phyloP scores from a whole-genome alignment of 1,140 invertebrate genomes.

The Hycleus cichorii region DNA sequence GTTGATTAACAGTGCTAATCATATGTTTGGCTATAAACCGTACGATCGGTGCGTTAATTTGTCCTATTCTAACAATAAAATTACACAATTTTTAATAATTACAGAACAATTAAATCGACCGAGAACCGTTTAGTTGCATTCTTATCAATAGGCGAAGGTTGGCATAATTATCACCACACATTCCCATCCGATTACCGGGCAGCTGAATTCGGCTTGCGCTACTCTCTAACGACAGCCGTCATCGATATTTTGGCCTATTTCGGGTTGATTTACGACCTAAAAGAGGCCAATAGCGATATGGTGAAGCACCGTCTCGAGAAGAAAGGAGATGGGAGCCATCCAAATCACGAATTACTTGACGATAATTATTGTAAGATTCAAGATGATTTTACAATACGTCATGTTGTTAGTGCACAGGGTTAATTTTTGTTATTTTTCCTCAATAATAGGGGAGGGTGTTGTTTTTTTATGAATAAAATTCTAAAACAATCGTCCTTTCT shows the following conservation, averaged over 20 bases:
- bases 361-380: too few relatives aligned
- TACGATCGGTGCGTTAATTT: conserved; percentile 51
- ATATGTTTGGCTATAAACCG: conserved; percentile 58
- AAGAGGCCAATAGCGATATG: conserved; percentile 44
- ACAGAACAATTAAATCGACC: conserved; percentile 39
- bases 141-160: conserved; percentile 55
- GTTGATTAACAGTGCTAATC: conserved; percentile 78
- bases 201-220: conserved; percentile 48
- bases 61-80: background rate
- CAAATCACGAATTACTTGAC: too few relatives aligned
- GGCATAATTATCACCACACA: conserved; percentile 77
- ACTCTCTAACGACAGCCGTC: conserved; percentile 44
- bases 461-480: too few relatives aligned
- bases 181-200: conserved; percentile 68
- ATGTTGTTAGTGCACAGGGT: too few relatives aligned
- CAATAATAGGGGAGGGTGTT: too few relatives aligned
- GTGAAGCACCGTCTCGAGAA: conserved; percentile 46
- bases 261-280: conserved; percentile 59
- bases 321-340: conserved; percentile 53
- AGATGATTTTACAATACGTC: too few relatives aligned
- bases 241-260: conserved; percentile 44
- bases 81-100: conserved; percentile 1
- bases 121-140: conserved; percentile 50
- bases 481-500: too few relatives aligned
- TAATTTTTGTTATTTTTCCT: too few relatives aligned